Evolutionary conservation across 2,888 invertebrate species (phyloP).

Genomic region (Polymixis lichenea): DNA sequence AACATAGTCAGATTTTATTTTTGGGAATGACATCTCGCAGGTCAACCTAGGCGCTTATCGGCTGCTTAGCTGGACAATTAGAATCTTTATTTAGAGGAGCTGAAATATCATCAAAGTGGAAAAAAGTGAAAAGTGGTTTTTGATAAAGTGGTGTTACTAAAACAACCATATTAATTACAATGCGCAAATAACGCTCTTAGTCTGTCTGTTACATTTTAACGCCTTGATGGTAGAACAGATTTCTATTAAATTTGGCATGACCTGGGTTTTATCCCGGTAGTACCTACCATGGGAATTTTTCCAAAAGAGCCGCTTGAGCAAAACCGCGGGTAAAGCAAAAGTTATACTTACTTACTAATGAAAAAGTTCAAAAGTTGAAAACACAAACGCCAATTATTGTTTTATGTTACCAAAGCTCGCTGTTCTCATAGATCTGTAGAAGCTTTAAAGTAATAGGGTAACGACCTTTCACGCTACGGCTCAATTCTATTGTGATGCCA

Average conservation of each 20-base stretch:
- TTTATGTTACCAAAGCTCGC: background rate
- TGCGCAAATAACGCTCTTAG: too few species aligned
- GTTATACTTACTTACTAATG: too few species aligned
- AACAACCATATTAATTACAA: too few species aligned
- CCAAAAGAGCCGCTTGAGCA: too few species aligned
- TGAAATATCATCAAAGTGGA: background rate
- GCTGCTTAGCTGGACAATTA: background rate
- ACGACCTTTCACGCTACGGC: slow-evolving; percentile 39
- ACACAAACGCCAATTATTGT: background rate
- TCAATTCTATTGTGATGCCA: slow-evolving; percentile 50
- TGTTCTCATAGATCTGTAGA: slow-evolving; percentile 18
- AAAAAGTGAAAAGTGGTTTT: background rate
- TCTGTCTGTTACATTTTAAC: too few species aligned
- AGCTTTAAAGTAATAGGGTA: slow-evolving; percentile 22
- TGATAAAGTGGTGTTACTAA: background rate
- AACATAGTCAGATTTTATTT: background rate
- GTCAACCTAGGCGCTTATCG: too few species aligned
- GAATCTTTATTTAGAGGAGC: background rate
- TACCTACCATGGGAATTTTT: too few species aligned
- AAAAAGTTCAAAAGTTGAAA: background rate
- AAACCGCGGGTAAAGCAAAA: too few species aligned
- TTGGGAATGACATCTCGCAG: too few species aligned
- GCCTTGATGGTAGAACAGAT: too few species aligned
- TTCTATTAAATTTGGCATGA: too few species aligned
- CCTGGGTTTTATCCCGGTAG: too few species aligned